Conservation (phyloP, 2,888 invertebrate genomes). For the Scaptomyza caliginosa region DNA sequence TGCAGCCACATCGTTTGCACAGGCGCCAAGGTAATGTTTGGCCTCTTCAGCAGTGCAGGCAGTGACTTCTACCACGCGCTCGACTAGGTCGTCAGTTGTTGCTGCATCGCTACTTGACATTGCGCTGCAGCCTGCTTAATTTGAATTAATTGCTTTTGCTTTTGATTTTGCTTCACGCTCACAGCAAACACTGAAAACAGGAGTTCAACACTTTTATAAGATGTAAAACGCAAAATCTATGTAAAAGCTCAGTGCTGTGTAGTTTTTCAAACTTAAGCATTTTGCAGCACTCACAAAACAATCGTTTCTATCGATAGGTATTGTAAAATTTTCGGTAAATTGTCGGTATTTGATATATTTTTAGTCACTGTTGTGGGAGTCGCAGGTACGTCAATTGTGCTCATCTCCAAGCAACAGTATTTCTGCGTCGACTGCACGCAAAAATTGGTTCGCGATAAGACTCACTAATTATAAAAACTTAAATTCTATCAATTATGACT, state of each 20-base stretch:
- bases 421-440: conserved; percentile 20
- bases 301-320: conserved; percentile 25
- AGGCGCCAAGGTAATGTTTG: conserved; percentile 77
- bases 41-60: conserved; percentile 78
- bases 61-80: conserved; percentile 81
- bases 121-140: conserved; percentile 25
- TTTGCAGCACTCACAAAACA: conserved; percentile 9
- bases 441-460: conserved; percentile 40
- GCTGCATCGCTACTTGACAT: conserved; percentile 59
- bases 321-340: neutral
- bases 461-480: conserved; percentile 25
- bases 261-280: neutral
- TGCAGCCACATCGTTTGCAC: conserved; percentile 81
- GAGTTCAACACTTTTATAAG: conserved; percentile 34
- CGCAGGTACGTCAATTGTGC: neutral
- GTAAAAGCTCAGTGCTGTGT: conserved; percentile 29
- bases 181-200: conserved; percentile 22
- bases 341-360: neutral
- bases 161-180: neutral
- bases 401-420: conserved; percentile 34
- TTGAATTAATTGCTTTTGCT: neutral
- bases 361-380: conserved; percentile 1
- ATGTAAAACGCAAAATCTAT: conserved; percentile 32
- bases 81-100: conserved; percentile 64
- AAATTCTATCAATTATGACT: conserved; percentile 41